These are phyloP conservation scores for Lutjanus campechanus DNA, from an alignment of 2,797 vertebrate species.

Conservation along the genomic window DNA sequence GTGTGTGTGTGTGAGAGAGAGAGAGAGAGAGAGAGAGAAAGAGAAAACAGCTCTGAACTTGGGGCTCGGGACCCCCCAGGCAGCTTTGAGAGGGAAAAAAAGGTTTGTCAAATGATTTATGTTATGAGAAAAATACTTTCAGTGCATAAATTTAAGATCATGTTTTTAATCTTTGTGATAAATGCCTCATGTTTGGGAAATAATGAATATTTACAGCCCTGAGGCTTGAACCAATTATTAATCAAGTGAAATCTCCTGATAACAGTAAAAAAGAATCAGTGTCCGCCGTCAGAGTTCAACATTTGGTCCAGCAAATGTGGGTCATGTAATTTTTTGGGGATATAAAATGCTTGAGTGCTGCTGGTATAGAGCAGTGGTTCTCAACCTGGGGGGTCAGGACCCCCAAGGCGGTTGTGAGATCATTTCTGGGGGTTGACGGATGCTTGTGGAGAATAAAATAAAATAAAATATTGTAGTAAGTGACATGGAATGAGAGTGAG, in stretches of 20 bases:
- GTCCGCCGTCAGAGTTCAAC: slow-evolving; percentile 20
- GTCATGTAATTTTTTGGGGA: slow-evolving; percentile 3
- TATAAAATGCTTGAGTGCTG: slow-evolving; percentile 21
- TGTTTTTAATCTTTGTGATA: slow-evolving; percentile 51
- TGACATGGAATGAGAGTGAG: no score
- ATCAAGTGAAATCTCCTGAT: slow-evolving; percentile 24
- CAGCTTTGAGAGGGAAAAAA: slow-evolving; percentile 17
- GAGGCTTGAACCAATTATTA: slow-evolving; percentile 15
- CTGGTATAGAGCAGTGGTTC: background rate
- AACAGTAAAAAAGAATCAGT: background rate
- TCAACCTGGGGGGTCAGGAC: no score
- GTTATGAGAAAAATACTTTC: slow-evolving; percentile 14
- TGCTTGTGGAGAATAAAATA: no score
- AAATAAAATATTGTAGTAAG: no score
- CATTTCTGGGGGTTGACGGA: no score
- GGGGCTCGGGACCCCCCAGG: slow-evolving; percentile 20
- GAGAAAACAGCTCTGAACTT: slow-evolving; percentile 10
- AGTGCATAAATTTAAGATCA: slow-evolving; percentile 16
- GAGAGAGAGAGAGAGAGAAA: background rate
- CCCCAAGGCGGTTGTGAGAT: no score
- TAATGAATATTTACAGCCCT: slow-evolving; percentile 41
- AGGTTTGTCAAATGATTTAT: slow-evolving; percentile 41
- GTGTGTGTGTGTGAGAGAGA: background rate
- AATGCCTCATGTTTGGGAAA: slow-evolving; percentile 41
- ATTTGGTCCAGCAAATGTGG: slow-evolving; percentile 24